Percentiles rank a stretch among this genome's conserved stretches.
phyloP scores from a whole-genome alignment of 2,888 invertebrate genomes.

The Gasteruption jaculator region DNA sequence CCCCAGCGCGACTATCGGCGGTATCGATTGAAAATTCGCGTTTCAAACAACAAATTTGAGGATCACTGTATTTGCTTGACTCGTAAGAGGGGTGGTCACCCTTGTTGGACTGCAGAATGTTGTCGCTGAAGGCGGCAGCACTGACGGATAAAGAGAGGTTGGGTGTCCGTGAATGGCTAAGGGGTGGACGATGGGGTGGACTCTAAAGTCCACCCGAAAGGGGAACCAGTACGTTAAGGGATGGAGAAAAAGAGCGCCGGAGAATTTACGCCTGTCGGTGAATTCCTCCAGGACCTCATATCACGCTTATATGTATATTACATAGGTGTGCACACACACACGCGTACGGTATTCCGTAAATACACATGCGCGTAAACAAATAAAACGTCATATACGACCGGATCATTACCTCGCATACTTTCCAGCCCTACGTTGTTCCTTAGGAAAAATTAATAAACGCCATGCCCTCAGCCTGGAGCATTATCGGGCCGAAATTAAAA shows the following conservation, averaged over 20 bases:
- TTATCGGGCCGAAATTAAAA: too few relatives aligned
- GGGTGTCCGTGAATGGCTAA: constrained; percentile 34
- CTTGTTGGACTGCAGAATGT: constrained; percentile 47
- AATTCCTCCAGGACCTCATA: constrained; percentile 47
- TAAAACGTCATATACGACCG: too few relatives aligned
- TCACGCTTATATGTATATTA: too few relatives aligned
- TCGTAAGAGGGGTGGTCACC: constrained; percentile 41
- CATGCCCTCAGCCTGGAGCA: too few relatives aligned
- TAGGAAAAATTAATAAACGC: too few relatives aligned
- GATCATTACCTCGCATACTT: too few relatives aligned
- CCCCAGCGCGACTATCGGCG: too few relatives aligned
- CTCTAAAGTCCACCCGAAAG: constrained; percentile 47
- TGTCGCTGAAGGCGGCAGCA: constrained; percentile 47
- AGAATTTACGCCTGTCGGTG: constrained; percentile 46
- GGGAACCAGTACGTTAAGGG: constrained; percentile 25
- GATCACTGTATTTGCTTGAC: constrained; percentile 42
- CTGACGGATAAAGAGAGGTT: constrained; percentile 35
- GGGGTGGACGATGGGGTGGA: constrained; percentile 40
- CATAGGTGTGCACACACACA: constrained; percentile 25
- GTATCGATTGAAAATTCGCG: too few relatives aligned
- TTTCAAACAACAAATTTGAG: too few relatives aligned
- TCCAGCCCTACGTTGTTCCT: too few relatives aligned
- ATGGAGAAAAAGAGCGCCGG: constrained; percentile 24
- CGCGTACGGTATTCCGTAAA: constrained; percentile 8
- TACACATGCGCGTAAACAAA: constrained; percentile 18